Evolutionary conservation across 2,113 vertebrate genomes (phyloP), one percentile per base, ranked within the genome.

Genomic region (Zapus hudsonius): DNA sequence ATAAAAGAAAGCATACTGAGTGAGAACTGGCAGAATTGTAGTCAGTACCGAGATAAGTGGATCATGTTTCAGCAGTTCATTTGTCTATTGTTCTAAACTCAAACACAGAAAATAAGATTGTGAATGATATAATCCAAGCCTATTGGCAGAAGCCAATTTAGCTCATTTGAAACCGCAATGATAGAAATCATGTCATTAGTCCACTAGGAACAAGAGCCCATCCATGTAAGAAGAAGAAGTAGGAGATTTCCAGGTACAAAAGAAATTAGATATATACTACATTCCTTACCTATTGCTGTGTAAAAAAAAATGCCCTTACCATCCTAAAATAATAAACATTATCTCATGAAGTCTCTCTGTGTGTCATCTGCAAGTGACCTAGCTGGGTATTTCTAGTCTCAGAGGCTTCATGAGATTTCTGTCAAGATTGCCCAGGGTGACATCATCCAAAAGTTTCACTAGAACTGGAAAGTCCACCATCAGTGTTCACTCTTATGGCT

Each of bases 31-130:
- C 38, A 70, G 64, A 90, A 82, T 33, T 69, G 7, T 9, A 83
- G 93, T 40, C n/a, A 76, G 57, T 29, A 42, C 17, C 23, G 63
- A 29, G 85, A 27, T 82, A 89, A 88, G 44, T 66, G 15, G 15
- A 40, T 79, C 93, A 19, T 52, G 42, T 89, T 94, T 95, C 86
- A 86, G 84, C 85, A 75, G 31, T 72, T 92, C 70, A 85, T 52
- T 80, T 91, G 57, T 64, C 86, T 92, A 79, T 81, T 96, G 64
- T 96, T 93, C 86, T 44, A 88, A 92, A 84, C 20, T 85, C 52
- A 73, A 95, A 80, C 69, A 55, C 20, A 38, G 1, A 85, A 94
- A 57, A 84, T 69, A 91, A 73, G 63, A 16, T 67, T 89, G 27
- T 19, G 74, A 87, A 79, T 66, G 57, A 10, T 76, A 89, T 29